Base-by-base conservation (phyloP, 2,113 vertebrate genomes). In the Dicrurus megarhynchus region DNA sequence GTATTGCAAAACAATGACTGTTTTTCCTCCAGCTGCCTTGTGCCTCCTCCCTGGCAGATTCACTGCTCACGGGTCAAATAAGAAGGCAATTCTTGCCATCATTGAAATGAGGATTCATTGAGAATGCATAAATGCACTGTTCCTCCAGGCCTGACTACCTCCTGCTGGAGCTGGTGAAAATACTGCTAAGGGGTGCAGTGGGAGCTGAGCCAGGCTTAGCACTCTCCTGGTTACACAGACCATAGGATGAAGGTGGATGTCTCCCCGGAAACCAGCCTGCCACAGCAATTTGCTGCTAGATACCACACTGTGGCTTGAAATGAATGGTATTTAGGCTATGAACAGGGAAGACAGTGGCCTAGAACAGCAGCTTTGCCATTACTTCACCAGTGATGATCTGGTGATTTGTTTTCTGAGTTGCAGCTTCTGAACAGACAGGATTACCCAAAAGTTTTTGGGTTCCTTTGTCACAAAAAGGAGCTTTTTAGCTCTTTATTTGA, bases 241-340 rank as follows among this genome's bases (percentile, higher is more conserved):
- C 4, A 4, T 7, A 15, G 46, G n/a, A 37, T 39, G 77, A 69
- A 77, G 56, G 70, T 88, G 6, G 0, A 28, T 83, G 35, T 73
- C 70, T 76, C 67, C 33, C 76, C 83, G 63, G 71, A 96, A 95
- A 92, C 22, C 21, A 42, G 37, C 47, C 83, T 86, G 57, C 70
- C 61, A 73, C 79, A 69, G 41, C 63, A 80, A 26, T 69, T 69
- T 63, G 7, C 63, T 76, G 46, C 57, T 89, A 37, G 46, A 30
- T 92, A 49, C 14, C 49, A 61, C 3, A 6, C 67, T 68, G 27
- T 3, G 5, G 41, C 61, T 90, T 60, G 19, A 86, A 76, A 90
- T 44, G 8, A 76, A 53, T 44, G 76, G 13, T 37, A 39, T 68
- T 74, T 56, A 37, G 41, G 49, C 49, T 74, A 41, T 0, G 4